Conservation (phyloP, 2,797 vertebrate genomes). For the Chanos chanos region DNA sequence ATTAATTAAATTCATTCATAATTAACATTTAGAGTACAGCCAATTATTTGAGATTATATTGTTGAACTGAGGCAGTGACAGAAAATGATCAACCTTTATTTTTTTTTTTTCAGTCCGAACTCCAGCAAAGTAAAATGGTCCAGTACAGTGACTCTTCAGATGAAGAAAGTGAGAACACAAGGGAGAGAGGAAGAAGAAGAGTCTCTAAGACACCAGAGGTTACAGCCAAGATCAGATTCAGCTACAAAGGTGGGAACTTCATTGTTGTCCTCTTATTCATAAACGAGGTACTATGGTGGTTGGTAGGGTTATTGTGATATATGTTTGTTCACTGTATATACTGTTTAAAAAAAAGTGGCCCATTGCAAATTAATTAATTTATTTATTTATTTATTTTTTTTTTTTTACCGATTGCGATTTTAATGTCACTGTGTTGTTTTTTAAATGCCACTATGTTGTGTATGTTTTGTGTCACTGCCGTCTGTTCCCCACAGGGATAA, state of each 20-base stretch:
- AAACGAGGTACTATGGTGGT: too few relatives aligned
- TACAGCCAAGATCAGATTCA: conserved; percentile 54
- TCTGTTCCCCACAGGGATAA: conserved; percentile 49
- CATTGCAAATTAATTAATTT: too few relatives aligned
- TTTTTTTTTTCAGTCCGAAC: conserved; percentile 53
- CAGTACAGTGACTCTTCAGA: conserved; percentile 64
- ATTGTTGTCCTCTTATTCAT: background rate
- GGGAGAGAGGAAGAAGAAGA: conserved; percentile 12
- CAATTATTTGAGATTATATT: background rate
- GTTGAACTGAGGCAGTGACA: background rate
- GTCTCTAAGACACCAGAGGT: conserved; percentile 1
- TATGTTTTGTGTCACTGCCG: too few relatives aligned
- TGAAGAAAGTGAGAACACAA: conserved; percentile 51
- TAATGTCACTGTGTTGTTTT: too few relatives aligned
- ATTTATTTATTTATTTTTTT: background rate
- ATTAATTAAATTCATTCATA: too few relatives aligned
- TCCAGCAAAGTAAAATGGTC: conserved; percentile 48
- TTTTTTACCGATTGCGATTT: background rate
- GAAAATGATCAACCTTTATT: background rate
- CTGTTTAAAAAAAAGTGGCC: too few relatives aligned
- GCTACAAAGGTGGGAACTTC: conserved; percentile 60
- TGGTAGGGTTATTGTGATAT: too few relatives aligned
- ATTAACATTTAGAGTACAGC: too few relatives aligned
- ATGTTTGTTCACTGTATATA: too few relatives aligned
- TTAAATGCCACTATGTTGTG: too few relatives aligned